phyloP scores from a whole-genome alignment of 2,888 invertebrate species.

The Spodoptera littoralis region DNA sequence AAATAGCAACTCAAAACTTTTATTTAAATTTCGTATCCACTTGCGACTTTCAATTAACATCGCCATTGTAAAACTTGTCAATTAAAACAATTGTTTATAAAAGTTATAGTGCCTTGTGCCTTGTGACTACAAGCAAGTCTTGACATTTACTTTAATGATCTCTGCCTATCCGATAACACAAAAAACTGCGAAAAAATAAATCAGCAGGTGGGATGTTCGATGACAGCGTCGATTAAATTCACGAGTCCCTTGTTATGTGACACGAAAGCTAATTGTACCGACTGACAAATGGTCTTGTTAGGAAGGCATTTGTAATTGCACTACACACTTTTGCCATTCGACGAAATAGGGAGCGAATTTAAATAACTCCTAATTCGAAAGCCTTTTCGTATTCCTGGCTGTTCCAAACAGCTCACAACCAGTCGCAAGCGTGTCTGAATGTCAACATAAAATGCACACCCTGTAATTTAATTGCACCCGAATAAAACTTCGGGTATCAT shows the following conservation, averaged over 20 bases:
- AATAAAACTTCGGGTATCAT: too few relatives aligned
- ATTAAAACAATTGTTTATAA: constrained; percentile 27
- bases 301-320: constrained; percentile 51
- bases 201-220: constrained; percentile 59
- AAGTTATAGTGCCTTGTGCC: constrained; percentile 8
- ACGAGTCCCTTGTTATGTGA: constrained; percentile 44
- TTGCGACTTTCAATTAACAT: neutral
- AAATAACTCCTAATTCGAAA: constrained; percentile 9
- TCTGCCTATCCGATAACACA: constrained; percentile 18
- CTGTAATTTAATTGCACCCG: constrained; percentile 19
- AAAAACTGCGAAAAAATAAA: constrained; percentile 39
- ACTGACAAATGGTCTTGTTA: constrained; percentile 56
- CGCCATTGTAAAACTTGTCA: neutral
- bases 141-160: constrained; percentile 39
- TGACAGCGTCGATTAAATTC: constrained; percentile 54
- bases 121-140: constrained; percentile 18
- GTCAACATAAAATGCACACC: constrained; percentile 14
- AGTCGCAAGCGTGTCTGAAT: neutral
- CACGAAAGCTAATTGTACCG: constrained; percentile 50
- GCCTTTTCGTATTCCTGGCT: neutral
- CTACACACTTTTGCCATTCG: constrained; percentile 10
- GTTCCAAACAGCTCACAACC: neutral
- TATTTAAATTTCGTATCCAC: too few relatives aligned
- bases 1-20: too few relatives aligned
- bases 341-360: constrained; percentile 7